Conservation (phyloP, 2,797 vertebrate species). For the Onychomys torridus region DNA sequence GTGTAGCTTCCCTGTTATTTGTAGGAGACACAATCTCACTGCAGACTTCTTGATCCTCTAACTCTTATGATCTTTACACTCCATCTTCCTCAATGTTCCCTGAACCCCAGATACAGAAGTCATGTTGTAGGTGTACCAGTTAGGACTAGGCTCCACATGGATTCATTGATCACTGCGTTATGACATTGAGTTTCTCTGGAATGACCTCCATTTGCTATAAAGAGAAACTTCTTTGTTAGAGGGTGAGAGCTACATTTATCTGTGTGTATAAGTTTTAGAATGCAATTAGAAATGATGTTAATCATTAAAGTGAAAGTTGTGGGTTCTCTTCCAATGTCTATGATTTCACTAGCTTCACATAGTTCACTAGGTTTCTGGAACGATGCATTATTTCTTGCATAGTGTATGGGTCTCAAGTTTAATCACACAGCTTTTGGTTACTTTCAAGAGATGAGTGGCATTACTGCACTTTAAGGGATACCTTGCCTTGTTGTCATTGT, state of each 20-base stretch:
- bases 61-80: background rate
- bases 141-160: too few relatives aligned
- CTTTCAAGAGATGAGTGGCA: background rate
- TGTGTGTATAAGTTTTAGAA: background rate
- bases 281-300: background rate
- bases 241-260: background rate
- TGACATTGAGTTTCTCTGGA: background rate
- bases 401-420: background rate
- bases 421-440: background rate
- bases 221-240: background rate
- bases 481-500: too few relatives aligned
- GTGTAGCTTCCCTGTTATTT: background rate
- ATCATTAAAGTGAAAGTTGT: background rate
- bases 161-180: background rate
- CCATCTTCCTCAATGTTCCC: background rate
- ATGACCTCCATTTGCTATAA: background rate
- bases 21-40: background rate
- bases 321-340: too few relatives aligned
- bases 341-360: background rate
- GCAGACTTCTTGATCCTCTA: background rate
- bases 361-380: background rate
- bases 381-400: too few relatives aligned
- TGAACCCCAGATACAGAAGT: background rate
- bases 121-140: background rate
- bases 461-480: background rate